Conservation (phyloP, 2,113 vertebrate species). For the Chitala chitala region DNA sequence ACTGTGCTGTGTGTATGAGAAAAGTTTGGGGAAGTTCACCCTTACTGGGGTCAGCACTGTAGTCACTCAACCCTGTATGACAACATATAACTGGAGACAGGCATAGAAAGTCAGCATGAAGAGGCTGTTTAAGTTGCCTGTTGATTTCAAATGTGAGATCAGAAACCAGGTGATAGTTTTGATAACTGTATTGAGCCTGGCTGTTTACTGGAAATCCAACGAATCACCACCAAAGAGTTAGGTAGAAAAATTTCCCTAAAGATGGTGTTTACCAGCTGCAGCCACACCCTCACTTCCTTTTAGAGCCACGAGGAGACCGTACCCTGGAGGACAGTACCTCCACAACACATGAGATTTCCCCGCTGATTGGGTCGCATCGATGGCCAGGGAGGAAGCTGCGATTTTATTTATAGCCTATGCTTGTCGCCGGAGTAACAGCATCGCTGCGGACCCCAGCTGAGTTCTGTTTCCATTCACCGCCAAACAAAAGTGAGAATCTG, state of each 20-base stretch:
- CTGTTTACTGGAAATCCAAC: background rate
- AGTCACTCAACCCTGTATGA: background rate
- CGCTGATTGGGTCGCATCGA: slow-evolving; percentile 11
- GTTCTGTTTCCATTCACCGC: slow-evolving; percentile 6
- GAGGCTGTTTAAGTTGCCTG: background rate
- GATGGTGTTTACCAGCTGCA: background rate
- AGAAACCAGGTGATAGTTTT: background rate
- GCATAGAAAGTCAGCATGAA: background rate
- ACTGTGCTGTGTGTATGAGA: background rate
- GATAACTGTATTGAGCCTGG: background rate
- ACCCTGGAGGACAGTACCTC: slow-evolving; percentile 1
- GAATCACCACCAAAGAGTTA: too few relatives aligned
- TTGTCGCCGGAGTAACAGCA: slow-evolving; percentile 13
- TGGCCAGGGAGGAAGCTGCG: background rate
- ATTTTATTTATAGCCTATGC: slow-evolving; percentile 15
- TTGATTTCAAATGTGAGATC: background rate
- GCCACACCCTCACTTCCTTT: background rate
- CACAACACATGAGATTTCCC: background rate
- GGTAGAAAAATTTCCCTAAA: too few relatives aligned
- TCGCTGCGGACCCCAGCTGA: background rate
- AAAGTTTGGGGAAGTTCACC: background rate
- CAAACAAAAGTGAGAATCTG: slow-evolving; percentile 22
- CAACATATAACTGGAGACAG: background rate
- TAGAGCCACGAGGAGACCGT: background rate
- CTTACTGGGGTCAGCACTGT: background rate